These are phyloP conservation scores for Eilema caniola DNA, from an alignment of 2,888 invertebrate species.

Conservation along the genomic window DNA sequence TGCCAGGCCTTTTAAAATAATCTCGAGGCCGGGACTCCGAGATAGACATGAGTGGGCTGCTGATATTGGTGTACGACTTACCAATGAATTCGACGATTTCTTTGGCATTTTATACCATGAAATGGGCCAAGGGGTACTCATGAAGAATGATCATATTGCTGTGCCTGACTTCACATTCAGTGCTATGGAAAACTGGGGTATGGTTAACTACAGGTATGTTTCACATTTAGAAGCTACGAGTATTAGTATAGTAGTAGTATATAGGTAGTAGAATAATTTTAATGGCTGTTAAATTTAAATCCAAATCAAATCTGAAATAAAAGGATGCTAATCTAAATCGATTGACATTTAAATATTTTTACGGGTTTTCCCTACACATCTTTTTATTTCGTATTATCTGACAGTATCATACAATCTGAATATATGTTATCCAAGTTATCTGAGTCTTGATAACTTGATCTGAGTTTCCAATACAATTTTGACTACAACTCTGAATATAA, in stretches of 20 bases:
- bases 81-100: constrained; percentile 85
- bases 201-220: constrained; percentile 86
- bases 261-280: background rate
- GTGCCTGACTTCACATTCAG: constrained; percentile 93
- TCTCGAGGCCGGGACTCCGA: constrained; percentile 71
- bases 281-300: background rate
- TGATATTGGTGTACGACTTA: constrained; percentile 78
- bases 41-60: constrained; percentile 80
- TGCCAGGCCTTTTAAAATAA: constrained; percentile 77
- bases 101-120: constrained; percentile 84
- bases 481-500: no score
- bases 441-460: no score
- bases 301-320: no score
- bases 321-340: no score
- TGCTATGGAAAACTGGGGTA: constrained; percentile 96
- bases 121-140: constrained; percentile 82
- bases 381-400: no score
- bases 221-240: no score
- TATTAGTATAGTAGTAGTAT: no score
- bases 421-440: no score
- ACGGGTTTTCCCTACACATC: no score
- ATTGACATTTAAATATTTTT: no score
- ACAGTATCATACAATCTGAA: no score
- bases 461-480: no score
- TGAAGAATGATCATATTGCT: constrained; percentile 91